Conservation (phyloP, 2,797 vertebrate genomes). For the Apogon hyalosoma region DNA sequence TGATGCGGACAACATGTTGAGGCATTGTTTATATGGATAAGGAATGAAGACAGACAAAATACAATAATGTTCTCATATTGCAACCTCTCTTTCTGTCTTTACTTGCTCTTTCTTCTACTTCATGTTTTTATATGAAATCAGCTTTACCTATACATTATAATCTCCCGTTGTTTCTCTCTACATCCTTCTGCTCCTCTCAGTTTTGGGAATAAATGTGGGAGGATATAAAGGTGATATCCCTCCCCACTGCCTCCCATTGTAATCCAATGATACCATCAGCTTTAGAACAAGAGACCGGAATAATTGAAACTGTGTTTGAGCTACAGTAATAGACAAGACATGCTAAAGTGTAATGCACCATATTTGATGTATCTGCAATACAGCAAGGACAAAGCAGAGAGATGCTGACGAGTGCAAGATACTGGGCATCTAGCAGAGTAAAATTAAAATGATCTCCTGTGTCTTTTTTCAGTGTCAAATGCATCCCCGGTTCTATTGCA, state of each 20-base stretch:
- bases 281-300: conserved; percentile 44
- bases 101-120: conserved; percentile 4
- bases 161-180: conserved; percentile 8
- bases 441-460: conserved; percentile 41
- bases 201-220: conserved; percentile 31
- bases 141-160: conserved; percentile 40
- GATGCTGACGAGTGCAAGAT: conserved; percentile 64
- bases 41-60: conserved; percentile 63
- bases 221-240: conserved; percentile 34
- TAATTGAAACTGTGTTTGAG: conserved; percentile 64
- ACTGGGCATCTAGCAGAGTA: conserved; percentile 33
- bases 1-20: conserved; percentile 68
- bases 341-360: conserved; percentile 59
- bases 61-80: conserved; percentile 41
- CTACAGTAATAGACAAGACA: conserved; percentile 36
- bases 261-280: conserved; percentile 52
- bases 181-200: conserved; percentile 20
- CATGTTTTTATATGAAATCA: conserved; percentile 28
- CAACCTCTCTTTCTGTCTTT: conserved; percentile 6
- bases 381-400: conserved; percentile 64
- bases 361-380: conserved; percentile 69
- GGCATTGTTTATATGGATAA: conserved; percentile 66
- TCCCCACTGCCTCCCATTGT: conserved; percentile 36
- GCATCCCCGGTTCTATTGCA: conserved; percentile 18
- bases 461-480: conserved; percentile 18